These are phyloP conservation scores for Edolisoma coerulescens DNA, from an alignment of 2,113 vertebrate genomes.

Conservation along the genomic window DNA sequence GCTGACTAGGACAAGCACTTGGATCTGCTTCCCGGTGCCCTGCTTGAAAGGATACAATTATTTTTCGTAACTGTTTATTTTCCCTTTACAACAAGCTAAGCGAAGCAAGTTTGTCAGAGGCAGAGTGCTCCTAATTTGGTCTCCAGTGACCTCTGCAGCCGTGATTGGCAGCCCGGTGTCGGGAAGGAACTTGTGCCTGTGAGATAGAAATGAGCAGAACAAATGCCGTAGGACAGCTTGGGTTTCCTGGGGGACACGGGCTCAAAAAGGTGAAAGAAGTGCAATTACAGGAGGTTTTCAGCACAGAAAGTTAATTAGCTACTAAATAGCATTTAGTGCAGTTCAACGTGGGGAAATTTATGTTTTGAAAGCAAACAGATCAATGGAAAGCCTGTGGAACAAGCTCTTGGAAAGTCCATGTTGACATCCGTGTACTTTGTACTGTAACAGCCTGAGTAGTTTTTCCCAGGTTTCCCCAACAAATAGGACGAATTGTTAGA, in stretches of 20 bases:
- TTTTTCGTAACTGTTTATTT: constrained; percentile 53
- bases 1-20: background rate
- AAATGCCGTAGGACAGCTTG: constrained; percentile 67
- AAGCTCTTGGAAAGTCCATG: background rate
- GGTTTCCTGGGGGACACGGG: constrained; percentile 45
- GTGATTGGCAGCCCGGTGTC: constrained; percentile 68
- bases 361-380: constrained; percentile 45
- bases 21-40: background rate
- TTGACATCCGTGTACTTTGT: background rate
- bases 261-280: constrained; percentile 55
- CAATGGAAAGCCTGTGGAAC: background rate
- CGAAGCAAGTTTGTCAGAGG: constrained; percentile 57
- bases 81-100: constrained; percentile 41
- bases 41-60: constrained; percentile 21
- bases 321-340: constrained; percentile 74
- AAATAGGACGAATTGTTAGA: background rate
- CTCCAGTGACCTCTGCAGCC: constrained; percentile 55
- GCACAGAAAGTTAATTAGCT: constrained; percentile 75
- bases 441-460: background rate
- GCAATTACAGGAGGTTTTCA: constrained; percentile 73
- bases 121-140: constrained; percentile 60
- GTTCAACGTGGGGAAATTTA: constrained; percentile 43
- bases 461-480: background rate
- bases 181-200: constrained; percentile 24
- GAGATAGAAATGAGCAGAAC: constrained; percentile 66